A percentile compares a stretch with the other conserved stretches of the same genome.
Conservation (phyloP, 2,113 vertebrate genomes). For the Carollia perspicillata region DNA sequence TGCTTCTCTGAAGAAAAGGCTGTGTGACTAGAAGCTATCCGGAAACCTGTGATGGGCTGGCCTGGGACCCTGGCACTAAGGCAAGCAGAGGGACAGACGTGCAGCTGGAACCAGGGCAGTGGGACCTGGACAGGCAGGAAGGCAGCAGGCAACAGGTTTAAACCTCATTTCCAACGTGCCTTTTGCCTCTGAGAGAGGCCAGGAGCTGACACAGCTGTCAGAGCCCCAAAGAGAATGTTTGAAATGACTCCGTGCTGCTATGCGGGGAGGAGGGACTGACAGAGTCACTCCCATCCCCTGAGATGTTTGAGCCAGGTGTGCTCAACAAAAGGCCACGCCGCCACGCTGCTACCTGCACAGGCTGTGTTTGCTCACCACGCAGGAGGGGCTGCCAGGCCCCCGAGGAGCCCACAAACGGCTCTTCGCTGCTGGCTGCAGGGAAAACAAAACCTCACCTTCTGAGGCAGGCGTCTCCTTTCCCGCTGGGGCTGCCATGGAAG, state of each 20-base stretch:
- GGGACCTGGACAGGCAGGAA: not conserved
- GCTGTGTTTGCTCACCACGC: constrained; percentile 82
- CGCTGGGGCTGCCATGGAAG: not conserved
- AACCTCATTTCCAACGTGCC: constrained; percentile 23
- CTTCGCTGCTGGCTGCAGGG: constrained; percentile 23
- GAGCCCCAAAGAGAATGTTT: constrained; percentile 59
- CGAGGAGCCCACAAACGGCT: not conserved
- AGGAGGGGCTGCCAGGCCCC: constrained; percentile 65
- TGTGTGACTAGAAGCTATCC: not conserved
- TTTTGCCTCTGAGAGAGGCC: constrained; percentile 66
- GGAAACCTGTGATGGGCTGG: not conserved
- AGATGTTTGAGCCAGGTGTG: constrained; percentile 87
- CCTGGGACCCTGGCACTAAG: rapidly evolving
- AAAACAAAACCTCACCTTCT: constrained; percentile 63
- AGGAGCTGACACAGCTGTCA: constrained; percentile 60
- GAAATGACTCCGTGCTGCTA: constrained; percentile 71
- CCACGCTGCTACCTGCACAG: constrained; percentile 61
- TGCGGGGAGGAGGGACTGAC: constrained; percentile 74
- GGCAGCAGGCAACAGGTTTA: not conserved
- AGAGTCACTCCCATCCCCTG: constrained; percentile 80
- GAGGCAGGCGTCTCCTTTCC: constrained; percentile 47
- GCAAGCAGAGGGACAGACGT: not conserved
- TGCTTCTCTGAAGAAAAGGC: not conserved
- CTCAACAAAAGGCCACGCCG: constrained; percentile 74
- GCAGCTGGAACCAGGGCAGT: not conserved